Evolutionary conservation across 2,888 invertebrate species (phyloP).

Genomic region (Calliopum simillimum): DNA sequence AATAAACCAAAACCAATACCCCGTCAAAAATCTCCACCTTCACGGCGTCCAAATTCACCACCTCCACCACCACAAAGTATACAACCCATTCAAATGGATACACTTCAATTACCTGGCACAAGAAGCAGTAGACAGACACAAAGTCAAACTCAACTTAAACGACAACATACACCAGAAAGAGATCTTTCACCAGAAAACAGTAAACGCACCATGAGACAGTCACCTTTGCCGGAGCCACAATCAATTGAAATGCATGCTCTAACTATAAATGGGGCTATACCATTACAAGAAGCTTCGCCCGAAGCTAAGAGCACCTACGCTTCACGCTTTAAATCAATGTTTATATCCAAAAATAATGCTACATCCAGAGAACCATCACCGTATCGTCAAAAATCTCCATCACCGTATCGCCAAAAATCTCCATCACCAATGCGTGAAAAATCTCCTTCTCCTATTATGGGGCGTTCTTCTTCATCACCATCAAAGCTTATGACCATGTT

Average conservation of each 20-base stretch:
- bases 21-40: constrained; percentile 47
- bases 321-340: constrained; percentile 61
- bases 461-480: constrained; percentile 54
- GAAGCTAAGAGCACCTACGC: constrained; percentile 60
- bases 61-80: constrained; percentile 36
- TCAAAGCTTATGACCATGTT: constrained; percentile 54
- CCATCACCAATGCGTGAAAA: constrained; percentile 43
- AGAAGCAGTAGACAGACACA: constrained; percentile 3
- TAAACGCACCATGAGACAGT: constrained; percentile 36
- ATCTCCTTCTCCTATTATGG: constrained; percentile 35
- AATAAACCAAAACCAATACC: constrained; percentile 44
- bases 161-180: constrained; percentile 59
- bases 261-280: constrained; percentile 40
- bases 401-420: constrained; percentile 48
- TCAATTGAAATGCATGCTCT: constrained; percentile 34
- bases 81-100: constrained; percentile 47
- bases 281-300: constrained; percentile 47
- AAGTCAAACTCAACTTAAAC: constrained; percentile 51
- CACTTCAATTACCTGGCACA: constrained; percentile 48
- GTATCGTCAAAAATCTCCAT: constrained; percentile 48
- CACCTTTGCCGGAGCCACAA: constrained; percentile 18
- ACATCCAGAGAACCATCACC: constrained; percentile 22
- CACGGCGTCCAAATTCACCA: constrained; percentile 10
- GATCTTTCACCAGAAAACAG: constrained; percentile 53
- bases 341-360: constrained; percentile 52